Evolutionary conservation across 2,113 vertebrate species (phyloP), one percentile per base, ranked within the genome.

Genomic region (Myotis brandtii): DNA sequence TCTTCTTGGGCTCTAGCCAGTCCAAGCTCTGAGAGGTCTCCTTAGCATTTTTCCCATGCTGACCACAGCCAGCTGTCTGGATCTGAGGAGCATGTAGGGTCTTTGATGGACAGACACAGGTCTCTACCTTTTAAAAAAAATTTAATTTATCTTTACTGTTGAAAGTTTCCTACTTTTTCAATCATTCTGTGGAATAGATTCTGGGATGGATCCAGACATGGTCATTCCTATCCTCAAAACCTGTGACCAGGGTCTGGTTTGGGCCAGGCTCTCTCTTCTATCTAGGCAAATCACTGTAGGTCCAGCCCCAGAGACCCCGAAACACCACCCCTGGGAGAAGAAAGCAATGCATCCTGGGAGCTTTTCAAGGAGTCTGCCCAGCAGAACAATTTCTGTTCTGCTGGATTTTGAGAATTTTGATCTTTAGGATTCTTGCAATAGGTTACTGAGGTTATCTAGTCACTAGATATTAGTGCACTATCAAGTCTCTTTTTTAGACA

Each of bases 331-430:
- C 7, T 62, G 59, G 5, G 20, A 13, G 50, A 10, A n/a, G 23
- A 16, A 5, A 10, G 8, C 67, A 16, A 3, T 52, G 11, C 20
- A 6, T 72, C 4, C 37, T 52, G 27, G 27, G 37, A 56, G 23
- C 9, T 23, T 75, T 46, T 3, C 9, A 25, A 21, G 21, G 50
- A 6, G 0, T 59, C 40, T 32, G 2, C 27, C 20, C 25, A 70
- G 40, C 30, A 73, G 2, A 87, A 52, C 2, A 1, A 56, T 46
- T 76, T 86, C 40, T 87, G 12, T n/a, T 52, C 17, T n/a, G 3
- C 21, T 83, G 34, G 9, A 40, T 30, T 80, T 80, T 46, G 30
- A 81, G 27, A 95, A 93, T 66, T 92, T 69, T 81, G 32, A 67
- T 59, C 12, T 43, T 66, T 27, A 82, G 27, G 5, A 70, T 56